Evolutionary conservation across 1,140 invertebrate genomes (phyloP).

Genomic region (Wiebesia pumilae): DNA sequence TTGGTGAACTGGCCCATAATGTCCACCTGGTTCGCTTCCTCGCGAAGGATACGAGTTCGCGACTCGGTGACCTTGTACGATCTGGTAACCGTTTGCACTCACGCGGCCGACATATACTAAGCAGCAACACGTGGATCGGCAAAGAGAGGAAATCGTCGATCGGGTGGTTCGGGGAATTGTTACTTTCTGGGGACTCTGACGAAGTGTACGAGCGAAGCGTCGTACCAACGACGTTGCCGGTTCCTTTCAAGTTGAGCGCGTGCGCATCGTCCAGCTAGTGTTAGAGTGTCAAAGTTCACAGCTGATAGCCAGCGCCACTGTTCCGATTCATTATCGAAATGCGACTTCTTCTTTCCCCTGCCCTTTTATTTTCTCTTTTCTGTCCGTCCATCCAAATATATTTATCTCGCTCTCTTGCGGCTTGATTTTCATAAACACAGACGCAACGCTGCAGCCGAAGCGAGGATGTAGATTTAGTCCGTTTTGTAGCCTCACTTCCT

Average conservation of each 20-base stretch:
- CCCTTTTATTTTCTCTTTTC: not conserved
- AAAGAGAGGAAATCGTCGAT: not conserved
- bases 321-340: slow-evolving; percentile 62
- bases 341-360: slow-evolving; percentile 19
- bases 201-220: not conserved
- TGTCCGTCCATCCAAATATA: not conserved
- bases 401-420: not conserved
- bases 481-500: not conserved
- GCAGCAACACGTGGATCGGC: not conserved
- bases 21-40: not conserved
- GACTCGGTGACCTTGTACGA: not conserved
- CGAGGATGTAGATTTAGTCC: not conserved
- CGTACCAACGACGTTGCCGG: slow-evolving; percentile 18
- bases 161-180: slow-evolving; percentile 10
- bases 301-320: slow-evolving; percentile 48
- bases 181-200: slow-evolving; percentile 32
- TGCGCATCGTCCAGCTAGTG: not conserved
- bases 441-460: not conserved
- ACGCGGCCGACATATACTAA: not conserved
- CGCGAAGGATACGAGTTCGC: not conserved
- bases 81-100: not conserved
- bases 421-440: not conserved
- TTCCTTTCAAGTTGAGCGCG: slow-evolving; percentile 21
- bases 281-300: slow-evolving; percentile 51
- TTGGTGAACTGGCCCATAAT: slow-evolving; percentile 78